A percentile compares a stretch with the other conserved stretches of the same genome.
phyloP scores from a whole-genome alignment of 2,113 vertebrate genomes.

The Pangasianodon gigas region DNA sequence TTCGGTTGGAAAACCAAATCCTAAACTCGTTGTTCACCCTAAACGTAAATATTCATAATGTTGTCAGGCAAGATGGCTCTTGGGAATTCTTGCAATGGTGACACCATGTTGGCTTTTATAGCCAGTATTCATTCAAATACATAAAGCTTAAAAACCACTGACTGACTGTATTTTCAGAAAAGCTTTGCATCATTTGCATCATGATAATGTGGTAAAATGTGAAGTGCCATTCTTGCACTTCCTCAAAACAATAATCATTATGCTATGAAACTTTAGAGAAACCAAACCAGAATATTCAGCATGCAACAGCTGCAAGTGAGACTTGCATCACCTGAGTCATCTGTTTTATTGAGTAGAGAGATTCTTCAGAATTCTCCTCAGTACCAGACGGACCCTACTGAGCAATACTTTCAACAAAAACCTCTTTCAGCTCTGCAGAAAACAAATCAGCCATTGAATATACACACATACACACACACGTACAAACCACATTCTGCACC shows the following conservation, averaged over 20 bases:
- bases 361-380: background rate
- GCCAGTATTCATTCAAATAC: background rate
- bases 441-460: conserved; percentile 5
- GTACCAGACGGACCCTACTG: background rate
- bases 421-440: background rate
- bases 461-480: background rate
- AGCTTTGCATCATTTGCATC: background rate
- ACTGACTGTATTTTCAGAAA: background rate
- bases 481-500: conserved; percentile 19
- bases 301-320: background rate
- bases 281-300: background rate
- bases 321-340: background rate
- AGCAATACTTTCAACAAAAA: conserved; percentile 16
- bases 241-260: background rate
- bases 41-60: background rate
- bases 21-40: background rate
- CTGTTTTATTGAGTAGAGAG: background rate
- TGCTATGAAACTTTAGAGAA: background rate
- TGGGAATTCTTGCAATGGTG: background rate
- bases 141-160: background rate
- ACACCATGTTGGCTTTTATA: background rate
- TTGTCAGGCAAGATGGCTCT: background rate
- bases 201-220: background rate
- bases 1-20: background rate
- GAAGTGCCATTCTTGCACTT: background rate